Evolutionary conservation across 2,797 vertebrate species (phyloP).

Genomic region (Phoebastria nigripes): DNA sequence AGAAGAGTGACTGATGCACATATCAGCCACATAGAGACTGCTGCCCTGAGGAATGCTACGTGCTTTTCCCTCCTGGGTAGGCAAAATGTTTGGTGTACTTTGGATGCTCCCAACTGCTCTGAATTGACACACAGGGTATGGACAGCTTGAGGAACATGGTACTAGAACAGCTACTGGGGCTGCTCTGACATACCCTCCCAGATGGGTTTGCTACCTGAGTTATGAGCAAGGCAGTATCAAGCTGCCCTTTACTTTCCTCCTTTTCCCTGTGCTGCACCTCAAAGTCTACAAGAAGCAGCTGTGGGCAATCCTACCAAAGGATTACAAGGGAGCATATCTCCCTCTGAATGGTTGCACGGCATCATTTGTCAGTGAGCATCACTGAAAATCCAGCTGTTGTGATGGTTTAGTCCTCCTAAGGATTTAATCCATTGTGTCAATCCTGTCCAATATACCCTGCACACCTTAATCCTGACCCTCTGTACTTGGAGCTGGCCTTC

Average conservation of each 20-base stretch:
- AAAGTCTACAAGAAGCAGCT: not conserved
- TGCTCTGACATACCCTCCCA: not conserved
- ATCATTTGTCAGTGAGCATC: not conserved
- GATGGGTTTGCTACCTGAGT: not conserved
- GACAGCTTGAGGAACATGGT: not conserved
- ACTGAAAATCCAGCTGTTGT: not conserved
- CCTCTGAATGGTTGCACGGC: not conserved
- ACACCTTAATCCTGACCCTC: not conserved
- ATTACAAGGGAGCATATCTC: not conserved
- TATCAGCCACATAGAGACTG: not conserved
- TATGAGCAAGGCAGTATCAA: not conserved
- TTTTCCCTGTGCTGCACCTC: not conserved
- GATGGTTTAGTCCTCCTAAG: not conserved
- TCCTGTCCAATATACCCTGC: not conserved
- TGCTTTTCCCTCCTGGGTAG: not conserved
- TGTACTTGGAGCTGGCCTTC: not conserved
- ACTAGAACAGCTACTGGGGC: not conserved
- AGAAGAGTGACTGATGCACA: accelerated
- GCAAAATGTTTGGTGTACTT: not conserved
- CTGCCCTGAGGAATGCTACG: not conserved
- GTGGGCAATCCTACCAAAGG: not conserved
- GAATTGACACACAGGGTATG: not conserved
- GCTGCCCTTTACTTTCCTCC: not conserved
- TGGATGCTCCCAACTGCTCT: not conserved
- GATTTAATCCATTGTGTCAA: accelerated